phyloP scores from a whole-genome alignment of 2,113 vertebrate genomes.

The Scytalopus superciliaris region DNA sequence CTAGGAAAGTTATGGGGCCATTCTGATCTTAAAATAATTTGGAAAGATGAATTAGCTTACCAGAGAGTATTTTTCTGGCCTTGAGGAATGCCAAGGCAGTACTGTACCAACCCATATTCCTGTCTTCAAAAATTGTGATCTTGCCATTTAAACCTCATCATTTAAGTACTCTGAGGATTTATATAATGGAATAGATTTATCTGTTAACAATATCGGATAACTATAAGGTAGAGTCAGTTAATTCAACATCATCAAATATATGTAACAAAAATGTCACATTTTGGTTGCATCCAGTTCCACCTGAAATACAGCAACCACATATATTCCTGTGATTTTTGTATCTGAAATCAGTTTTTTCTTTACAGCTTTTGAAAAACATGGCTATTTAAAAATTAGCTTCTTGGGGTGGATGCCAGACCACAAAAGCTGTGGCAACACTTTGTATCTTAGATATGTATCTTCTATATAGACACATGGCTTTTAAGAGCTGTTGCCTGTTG shows the following conservation, averaged over 20 bases:
- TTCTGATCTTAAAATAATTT: not conserved
- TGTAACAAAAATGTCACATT: not conserved
- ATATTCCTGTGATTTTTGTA: not conserved
- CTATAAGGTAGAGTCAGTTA: not conserved
- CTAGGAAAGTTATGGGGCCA: not conserved
- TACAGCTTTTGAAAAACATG: not conserved
- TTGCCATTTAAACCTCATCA: not conserved
- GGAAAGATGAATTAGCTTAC: not conserved
- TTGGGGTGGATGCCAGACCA: not conserved
- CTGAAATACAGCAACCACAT: not conserved
- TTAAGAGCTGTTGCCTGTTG: not conserved
- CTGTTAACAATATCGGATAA: not conserved
- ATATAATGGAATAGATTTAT: not conserved
- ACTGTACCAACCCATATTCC: not conserved
- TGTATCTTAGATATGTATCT: not conserved
- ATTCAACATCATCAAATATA: not conserved
- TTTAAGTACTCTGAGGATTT: not conserved
- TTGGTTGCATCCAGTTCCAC: not conserved
- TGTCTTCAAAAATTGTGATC: not conserved
- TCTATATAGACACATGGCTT: not conserved
- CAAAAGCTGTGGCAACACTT: not conserved
- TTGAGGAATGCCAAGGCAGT: not conserved
- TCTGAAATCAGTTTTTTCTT: not conserved
- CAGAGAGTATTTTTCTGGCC: not conserved
- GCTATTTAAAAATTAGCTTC: not conserved